Evolutionary conservation across 1,140 invertebrate genomes (phyloP), one percentile per base, ranked within the genome.

Genomic region (Catajapyx aquilonaris): DNA sequence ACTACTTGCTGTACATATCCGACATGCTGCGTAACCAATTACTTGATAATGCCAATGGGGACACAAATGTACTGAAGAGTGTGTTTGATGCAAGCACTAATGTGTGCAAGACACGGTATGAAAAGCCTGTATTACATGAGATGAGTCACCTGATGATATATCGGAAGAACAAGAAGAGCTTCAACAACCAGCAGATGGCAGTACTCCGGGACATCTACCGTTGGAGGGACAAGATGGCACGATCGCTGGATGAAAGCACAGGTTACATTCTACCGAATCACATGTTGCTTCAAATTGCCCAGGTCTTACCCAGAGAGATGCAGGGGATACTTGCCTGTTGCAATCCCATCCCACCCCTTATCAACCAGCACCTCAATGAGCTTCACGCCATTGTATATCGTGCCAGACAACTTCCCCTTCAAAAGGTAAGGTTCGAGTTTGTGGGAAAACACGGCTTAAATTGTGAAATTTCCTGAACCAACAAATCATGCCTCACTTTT

Each of bases 1-100:
- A 96, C 57, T 95, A 88, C 59, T 61, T 99, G 35, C 63, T 97
- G 0, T 90, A 90, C 51, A 77, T 97, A 41, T 95, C 87, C 61
- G 76, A 90, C 36, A 55, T 66, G 5, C 60, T 97, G 53, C 72
- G 65, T 39, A 80, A 78, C 44, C 74, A 84, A 37, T 60, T 98
- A 15, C 56, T 86, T 1, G 64, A 78, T 9, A 52, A 58, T 17
- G 73, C 70, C 4, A 74, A 80, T 49, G 69, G 71, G 1, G 55
- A 69, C 18, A 64, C 61, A 4, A 81, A 85, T 51, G 48, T 85
- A 0, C 48, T 91, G 2, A 58, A 62, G 44, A 63, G 68, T 17
- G 79, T 78, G 2, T 76, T 76, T 48, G 59, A 76, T 31, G 58
- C 67, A 23, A 83, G 81, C 50, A 73, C 65, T 18, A 57, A 71